These are phyloP conservation scores for Spermophilus dauricus DNA, from an alignment of 2,113 vertebrate species.

Conservation along the genomic window DNA sequence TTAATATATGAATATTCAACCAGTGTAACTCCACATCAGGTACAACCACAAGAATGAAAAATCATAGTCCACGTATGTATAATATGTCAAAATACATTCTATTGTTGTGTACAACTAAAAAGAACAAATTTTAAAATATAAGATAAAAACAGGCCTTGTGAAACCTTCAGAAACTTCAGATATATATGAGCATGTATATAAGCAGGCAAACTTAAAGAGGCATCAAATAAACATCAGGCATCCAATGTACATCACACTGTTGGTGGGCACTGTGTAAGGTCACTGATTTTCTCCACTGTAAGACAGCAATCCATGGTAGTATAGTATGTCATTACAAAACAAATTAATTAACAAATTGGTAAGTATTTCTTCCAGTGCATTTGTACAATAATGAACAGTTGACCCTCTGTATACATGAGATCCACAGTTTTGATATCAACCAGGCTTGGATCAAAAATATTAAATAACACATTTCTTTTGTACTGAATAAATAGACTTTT, in stretches of 20 bases:
- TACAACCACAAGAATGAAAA: too few relatives aligned
- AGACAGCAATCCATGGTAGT: not conserved
- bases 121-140: too few relatives aligned
- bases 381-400: not conserved
- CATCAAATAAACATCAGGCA: not conserved
- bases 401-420: not conserved
- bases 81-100: too few relatives aligned
- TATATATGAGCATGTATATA: not conserved
- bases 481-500: not conserved
- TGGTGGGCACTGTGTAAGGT: fast-evolving
- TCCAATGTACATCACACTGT: not conserved
- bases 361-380: not conserved
- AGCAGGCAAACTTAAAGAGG: not conserved
- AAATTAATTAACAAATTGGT: too few relatives aligned
- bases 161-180: not conserved
- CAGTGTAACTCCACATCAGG: too few relatives aligned
- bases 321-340: not conserved
- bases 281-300: not conserved
- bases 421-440: not conserved
- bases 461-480: not conserved
- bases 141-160: not conserved
- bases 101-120: too few relatives aligned
- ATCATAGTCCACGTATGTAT: too few relatives aligned
- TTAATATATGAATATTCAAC: too few relatives aligned
- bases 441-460: not conserved